These are phyloP conservation scores for Carcina quercana DNA, from an alignment of 2,888 invertebrate genomes.

Conservation along the genomic window DNA sequence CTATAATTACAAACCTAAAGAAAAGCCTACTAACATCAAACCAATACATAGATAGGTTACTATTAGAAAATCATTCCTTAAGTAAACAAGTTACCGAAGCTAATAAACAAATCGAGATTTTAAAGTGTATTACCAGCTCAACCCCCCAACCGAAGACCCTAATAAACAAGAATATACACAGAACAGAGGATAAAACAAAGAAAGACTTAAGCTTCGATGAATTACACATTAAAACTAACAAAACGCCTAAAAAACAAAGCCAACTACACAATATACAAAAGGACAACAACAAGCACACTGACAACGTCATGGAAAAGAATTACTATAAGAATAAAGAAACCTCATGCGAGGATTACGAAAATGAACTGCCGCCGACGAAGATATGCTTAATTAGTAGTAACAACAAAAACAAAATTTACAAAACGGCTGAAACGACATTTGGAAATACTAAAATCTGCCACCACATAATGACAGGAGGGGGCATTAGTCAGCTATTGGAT, in stretches of 20 bases:
- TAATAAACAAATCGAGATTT: neutral
- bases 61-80: neutral
- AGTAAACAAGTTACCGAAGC: neutral
- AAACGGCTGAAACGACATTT: neutral
- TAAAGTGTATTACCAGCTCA: neutral
- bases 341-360: neutral
- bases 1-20: neutral
- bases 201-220: too few relatives aligned
- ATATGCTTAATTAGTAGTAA: neutral
- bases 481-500: neutral
- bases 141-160: neutral
- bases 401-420: neutral
- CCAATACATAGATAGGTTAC: neutral
- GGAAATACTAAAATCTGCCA: slow-evolving; percentile 2
- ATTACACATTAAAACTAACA: neutral
- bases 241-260: neutral
- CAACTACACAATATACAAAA: neutral
- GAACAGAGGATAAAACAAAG: neutral
- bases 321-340: neutral
- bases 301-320: neutral
- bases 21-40: neutral
- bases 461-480: neutral
- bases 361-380: too few relatives aligned
- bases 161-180: neutral
- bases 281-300: neutral